These are phyloP conservation scores for Leuciscus idus DNA, from an alignment of 2,113 vertebrate species.

Conservation along the genomic window DNA sequence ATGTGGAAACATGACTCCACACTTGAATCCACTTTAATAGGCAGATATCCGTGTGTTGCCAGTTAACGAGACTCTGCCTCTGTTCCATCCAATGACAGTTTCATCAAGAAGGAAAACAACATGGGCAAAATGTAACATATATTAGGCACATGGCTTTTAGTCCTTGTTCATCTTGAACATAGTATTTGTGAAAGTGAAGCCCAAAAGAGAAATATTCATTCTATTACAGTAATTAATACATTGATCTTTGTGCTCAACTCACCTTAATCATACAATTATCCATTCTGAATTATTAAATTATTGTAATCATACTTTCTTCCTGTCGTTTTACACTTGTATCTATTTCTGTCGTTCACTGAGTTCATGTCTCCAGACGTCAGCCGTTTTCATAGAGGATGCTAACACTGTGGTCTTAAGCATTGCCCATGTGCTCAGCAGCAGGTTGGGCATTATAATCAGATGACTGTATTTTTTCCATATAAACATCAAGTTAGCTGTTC, in stretches of 20 bases:
- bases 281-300: neutral
- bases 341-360: neutral
- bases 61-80: neutral
- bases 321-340: neutral
- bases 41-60: neutral
- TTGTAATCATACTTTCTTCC: neutral
- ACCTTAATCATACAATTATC: neutral
- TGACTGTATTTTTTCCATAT: slow-evolving; percentile 37
- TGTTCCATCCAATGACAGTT: neutral
- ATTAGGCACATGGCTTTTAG: neutral
- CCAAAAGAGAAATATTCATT: neutral
- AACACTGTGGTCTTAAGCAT: slow-evolving; percentile 16
- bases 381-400: slow-evolving; percentile 14
- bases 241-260: neutral
- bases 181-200: neutral
- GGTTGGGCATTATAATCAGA: slow-evolving; percentile 23
- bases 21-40: neutral
- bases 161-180: neutral
- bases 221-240: neutral
- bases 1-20: neutral
- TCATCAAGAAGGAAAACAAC: neutral
- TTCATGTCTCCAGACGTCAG: neutral
- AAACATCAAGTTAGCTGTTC: slow-evolving; percentile 21
- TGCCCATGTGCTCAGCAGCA: slow-evolving; percentile 29
- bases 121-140: neutral